A percentile compares a stretch with the other conserved stretches of the same genome.
These are phyloP conservation scores for Bombylius major DNA, from an alignment of 2,888 invertebrate species.

Conservation along the genomic window DNA sequence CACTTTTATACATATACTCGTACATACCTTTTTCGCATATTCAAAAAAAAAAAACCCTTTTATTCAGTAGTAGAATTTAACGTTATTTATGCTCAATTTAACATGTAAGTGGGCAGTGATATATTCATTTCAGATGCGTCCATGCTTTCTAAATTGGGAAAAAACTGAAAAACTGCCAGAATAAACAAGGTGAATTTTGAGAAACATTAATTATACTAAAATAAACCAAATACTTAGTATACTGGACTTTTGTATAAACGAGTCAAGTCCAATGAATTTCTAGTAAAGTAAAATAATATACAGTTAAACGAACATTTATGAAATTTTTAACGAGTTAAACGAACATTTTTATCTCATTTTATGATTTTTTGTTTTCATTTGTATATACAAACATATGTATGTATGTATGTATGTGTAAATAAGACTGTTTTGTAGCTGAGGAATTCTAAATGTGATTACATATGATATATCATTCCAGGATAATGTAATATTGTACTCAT, in stretches of 20 bases:
- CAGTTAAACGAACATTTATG: background rate
- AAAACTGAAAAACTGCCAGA: slow-evolving; percentile 5
- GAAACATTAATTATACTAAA: slow-evolving; percentile 1
- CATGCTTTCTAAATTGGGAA: background rate
- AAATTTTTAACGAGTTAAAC: background rate
- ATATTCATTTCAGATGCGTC: background rate
- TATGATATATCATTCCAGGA: too few relatives aligned
- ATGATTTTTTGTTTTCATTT: background rate
- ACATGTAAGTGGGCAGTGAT: background rate
- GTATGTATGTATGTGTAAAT: too few relatives aligned
- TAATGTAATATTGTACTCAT: too few relatives aligned
- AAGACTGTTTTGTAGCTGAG: too few relatives aligned
- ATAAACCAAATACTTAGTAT: background rate
- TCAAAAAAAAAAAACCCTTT: too few relatives aligned
- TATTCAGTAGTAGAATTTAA: too few relatives aligned
- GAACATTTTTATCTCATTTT: slow-evolving; percentile 4
- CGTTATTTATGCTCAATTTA: background rate
- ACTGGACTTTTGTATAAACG: background rate
- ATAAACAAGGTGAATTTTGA: slow-evolving; percentile 4
- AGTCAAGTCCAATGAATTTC: background rate
- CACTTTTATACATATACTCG: too few relatives aligned
- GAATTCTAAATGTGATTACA: too few relatives aligned
- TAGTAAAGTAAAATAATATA: too few relatives aligned
- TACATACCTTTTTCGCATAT: too few relatives aligned
- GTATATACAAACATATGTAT: too few relatives aligned